Percentiles rank a stretch among this genome's conserved stretches.
Conservation (phyloP, 2,888 invertebrate species). For the Nomada fucata region DNA sequence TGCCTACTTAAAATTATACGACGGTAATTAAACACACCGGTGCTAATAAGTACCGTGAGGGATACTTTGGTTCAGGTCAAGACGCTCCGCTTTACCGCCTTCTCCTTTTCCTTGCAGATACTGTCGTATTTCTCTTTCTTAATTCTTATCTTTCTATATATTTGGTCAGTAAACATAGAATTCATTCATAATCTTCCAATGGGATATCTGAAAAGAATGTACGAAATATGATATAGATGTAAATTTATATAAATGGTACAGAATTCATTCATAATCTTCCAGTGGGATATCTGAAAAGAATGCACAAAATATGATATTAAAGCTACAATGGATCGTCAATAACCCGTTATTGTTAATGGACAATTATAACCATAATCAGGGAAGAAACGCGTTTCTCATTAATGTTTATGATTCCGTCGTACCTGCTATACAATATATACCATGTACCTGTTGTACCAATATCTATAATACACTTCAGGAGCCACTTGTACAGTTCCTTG, state of each 20-base stretch:
- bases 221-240: too few relatives aligned
- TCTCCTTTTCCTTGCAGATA: too few relatives aligned
- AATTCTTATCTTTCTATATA: too few relatives aligned
- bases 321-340: not conserved
- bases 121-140: not conserved
- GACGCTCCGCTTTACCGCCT: not conserved
- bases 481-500: not conserved
- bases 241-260: too few relatives aligned
- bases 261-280: too few relatives aligned
- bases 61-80: not conserved
- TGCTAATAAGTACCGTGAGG: not conserved
- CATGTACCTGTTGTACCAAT: not conserved
- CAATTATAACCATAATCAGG: not conserved
- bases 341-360: not conserved
- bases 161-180: too few relatives aligned
- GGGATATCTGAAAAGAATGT: too few relatives aligned
- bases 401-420: not conserved
- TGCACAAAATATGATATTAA: too few relatives aligned
- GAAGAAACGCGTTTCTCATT: not conserved
- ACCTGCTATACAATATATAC: too few relatives aligned
- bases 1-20: not conserved
- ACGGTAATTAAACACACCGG: slow-evolving; percentile 15
- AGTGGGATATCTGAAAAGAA: too few relatives aligned
- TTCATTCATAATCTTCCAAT: too few relatives aligned
- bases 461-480: not conserved